phyloP scores from a whole-genome alignment of 2,797 vertebrate genomes.

The Rhincodon typus region DNA sequence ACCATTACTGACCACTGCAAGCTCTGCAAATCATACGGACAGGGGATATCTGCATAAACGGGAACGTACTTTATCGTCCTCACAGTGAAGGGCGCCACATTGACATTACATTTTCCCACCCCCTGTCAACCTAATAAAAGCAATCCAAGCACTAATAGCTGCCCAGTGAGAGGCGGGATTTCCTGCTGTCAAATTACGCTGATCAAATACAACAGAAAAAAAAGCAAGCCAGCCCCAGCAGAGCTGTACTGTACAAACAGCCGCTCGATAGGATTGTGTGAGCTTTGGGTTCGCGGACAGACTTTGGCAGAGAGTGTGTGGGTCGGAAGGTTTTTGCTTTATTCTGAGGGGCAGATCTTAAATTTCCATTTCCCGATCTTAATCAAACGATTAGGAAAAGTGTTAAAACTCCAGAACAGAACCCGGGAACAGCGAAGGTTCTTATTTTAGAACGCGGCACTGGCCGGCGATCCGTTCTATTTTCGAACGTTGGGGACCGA shows the following conservation, averaged over 20 bases:
- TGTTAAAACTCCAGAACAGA: background rate
- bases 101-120: background rate
- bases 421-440: background rate
- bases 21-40: background rate
- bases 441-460: background rate
- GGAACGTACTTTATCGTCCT: background rate
- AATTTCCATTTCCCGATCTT: too few species aligned
- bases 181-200: slow-evolving; percentile 10
- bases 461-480: background rate
- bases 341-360: background rate
- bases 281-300: background rate
- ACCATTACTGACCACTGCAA: background rate
- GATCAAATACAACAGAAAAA: background rate
- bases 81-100: too few species aligned
- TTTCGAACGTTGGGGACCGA: background rate
- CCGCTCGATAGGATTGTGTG: background rate
- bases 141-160: background rate
- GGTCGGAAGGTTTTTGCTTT: background rate
- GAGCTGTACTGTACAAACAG: background rate
- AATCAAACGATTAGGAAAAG: background rate
- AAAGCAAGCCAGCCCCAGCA: background rate
- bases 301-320: background rate
- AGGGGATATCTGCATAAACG: too few species aligned
- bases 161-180: background rate
- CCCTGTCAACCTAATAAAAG: background rate